A percentile compares a stretch with the other conserved stretches of the same genome.
These are phyloP conservation scores for Circaetus gallicus DNA, from an alignment of 2,113 vertebrate genomes.

Conservation along the genomic window DNA sequence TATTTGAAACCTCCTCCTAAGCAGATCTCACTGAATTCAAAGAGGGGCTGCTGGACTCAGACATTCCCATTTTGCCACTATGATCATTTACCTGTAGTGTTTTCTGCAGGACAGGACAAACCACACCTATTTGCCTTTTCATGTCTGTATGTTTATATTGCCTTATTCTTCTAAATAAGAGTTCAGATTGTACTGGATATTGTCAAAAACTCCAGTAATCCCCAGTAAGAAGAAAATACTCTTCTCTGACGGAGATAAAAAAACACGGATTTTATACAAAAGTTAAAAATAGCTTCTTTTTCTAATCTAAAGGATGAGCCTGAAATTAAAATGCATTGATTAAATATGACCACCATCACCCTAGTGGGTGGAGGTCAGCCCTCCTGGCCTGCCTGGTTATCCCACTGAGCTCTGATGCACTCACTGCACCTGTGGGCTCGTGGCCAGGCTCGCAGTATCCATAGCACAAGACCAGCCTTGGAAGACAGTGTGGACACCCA, in stretches of 20 bases:
- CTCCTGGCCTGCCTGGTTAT: background rate
- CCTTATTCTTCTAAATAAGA: background rate
- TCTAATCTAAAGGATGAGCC: background rate
- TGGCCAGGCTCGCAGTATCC: background rate
- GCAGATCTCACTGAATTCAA: background rate
- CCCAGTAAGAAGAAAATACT: background rate
- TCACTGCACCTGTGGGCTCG: background rate
- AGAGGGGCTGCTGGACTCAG: background rate
- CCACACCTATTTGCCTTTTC: background rate
- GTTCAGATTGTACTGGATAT: background rate
- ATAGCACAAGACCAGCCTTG: background rate
- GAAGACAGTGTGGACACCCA: background rate
- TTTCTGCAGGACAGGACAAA: background rate
- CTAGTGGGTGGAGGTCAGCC: background rate
- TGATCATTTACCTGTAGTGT: rapidly evolving
- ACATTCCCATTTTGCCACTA: background rate
- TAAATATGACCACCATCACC: background rate
- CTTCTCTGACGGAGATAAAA: background rate
- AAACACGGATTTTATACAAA: background rate
- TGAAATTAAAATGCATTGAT: background rate
- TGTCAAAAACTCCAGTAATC: background rate
- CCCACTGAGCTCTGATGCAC: background rate
- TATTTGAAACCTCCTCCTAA: background rate
- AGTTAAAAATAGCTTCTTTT: background rate
- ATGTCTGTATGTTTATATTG: background rate